These are phyloP conservation scores for Terebella lapidaria DNA, from an alignment of 2,888 invertebrate species.

Conservation along the genomic window DNA sequence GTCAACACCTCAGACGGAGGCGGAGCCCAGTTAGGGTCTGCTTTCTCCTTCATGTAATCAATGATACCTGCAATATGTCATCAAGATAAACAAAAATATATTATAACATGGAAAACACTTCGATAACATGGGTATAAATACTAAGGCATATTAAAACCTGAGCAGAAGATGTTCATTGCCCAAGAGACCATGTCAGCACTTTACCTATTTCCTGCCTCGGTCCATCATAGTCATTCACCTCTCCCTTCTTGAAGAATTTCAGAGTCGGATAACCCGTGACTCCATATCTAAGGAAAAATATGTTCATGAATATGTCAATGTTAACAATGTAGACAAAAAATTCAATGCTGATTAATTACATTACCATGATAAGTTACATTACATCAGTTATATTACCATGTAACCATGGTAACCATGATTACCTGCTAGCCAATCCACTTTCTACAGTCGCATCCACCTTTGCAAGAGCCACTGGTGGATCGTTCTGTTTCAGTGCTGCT, in stretches of 20 bases:
- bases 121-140: background rate
- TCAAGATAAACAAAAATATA: too few relatives aligned
- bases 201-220: constrained; percentile 39
- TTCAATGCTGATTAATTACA: too few relatives aligned
- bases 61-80: constrained; percentile 45
- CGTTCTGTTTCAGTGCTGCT: constrained; percentile 42
- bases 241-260: constrained; percentile 51
- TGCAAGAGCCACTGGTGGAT: constrained; percentile 55
- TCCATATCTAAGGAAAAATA: constrained; percentile 43
- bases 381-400: too few relatives aligned
- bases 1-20: constrained; percentile 57
- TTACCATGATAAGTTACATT: too few relatives aligned
- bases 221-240: constrained; percentile 42
- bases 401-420: constrained; percentile 10
- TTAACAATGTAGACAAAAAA: too few relatives aligned
- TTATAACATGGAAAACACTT: background rate
- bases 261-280: constrained; percentile 59
- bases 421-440: constrained; percentile 53
- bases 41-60: constrained; percentile 55
- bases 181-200: too few relatives aligned
- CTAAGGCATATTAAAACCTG: background rate
- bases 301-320: background rate
- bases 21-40: constrained; percentile 58
- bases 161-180: too few relatives aligned
- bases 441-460: constrained; percentile 57